These are phyloP conservation scores for Aurelia aurita DNA, from an alignment of 30 jellyfish, hydroid and myxozoan species.

Conservation along the genomic window DNA sequence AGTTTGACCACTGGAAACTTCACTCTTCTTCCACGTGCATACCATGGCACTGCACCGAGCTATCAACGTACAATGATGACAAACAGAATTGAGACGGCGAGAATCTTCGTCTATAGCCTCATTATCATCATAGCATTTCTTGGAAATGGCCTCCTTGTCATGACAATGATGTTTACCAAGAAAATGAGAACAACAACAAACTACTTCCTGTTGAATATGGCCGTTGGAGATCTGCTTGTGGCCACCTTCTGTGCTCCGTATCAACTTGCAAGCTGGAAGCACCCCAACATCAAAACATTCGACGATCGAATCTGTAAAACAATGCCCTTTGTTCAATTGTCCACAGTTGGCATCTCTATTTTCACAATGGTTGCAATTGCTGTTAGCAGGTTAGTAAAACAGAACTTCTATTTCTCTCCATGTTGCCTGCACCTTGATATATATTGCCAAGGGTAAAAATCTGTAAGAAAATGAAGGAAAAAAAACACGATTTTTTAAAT, in stretches of 20 bases:
- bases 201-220: conserved; percentile 81
- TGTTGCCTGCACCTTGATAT: too few species aligned
- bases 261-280: conserved; percentile 73
- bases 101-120: conserved; percentile 48
- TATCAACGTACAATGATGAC: too few species aligned
- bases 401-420: too few species aligned
- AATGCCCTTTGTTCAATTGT: conserved; percentile 83
- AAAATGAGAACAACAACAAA: conserved; percentile 76
- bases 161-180: conserved; percentile 66
- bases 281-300: conserved; percentile 50
- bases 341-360: conserved; percentile 76
- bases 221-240: conserved; percentile 83
- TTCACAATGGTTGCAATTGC: conserved; percentile 78
- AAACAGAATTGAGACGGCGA: conserved; percentile 12
- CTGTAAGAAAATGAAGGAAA: too few species aligned
- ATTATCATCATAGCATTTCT: conserved; percentile 68
- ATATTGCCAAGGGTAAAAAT: too few species aligned
- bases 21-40: too few species aligned
- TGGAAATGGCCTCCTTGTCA: conserved; percentile 73
- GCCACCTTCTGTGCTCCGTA: conserved; percentile 78
- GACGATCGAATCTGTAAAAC: conserved; percentile 66
- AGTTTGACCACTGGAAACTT: too few species aligned
- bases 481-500: too few species aligned
- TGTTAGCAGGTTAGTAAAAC: conserved; percentile 57
- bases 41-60: too few species aligned